These are phyloP conservation scores for Hydroisotoma schaefferi DNA, from an alignment of 2,888 invertebrate species.

Conservation along the genomic window DNA sequence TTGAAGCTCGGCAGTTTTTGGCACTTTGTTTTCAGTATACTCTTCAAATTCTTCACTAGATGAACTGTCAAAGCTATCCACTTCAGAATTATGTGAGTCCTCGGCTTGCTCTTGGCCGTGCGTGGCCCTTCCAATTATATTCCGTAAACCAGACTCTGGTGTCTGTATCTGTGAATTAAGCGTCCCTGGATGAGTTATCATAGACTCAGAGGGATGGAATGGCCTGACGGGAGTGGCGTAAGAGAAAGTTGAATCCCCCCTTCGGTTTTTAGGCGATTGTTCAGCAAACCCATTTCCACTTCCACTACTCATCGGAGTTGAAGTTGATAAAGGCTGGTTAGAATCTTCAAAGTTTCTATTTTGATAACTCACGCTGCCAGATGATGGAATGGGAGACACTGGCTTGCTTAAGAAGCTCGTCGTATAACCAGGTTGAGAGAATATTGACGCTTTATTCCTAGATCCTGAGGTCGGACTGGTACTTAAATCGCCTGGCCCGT, in stretches of 20 bases:
- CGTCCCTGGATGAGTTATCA: conserved; percentile 48
- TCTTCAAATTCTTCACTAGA: conserved; percentile 46
- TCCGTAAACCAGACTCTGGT: conserved; percentile 16
- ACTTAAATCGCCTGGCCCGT: conserved; percentile 22
- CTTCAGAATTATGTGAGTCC: conserved; percentile 23
- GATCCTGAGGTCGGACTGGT: conserved; percentile 15
- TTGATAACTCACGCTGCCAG: conserved; percentile 29
- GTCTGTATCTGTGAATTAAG: conserved; percentile 29
- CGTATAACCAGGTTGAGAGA: conserved; percentile 47
- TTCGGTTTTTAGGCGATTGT: background rate
- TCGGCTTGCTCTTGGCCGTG: conserved; percentile 16
- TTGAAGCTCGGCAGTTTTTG: conserved; percentile 41
- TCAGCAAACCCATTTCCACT: conserved; percentile 3
- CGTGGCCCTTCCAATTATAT: background rate
- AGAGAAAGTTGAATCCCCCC: conserved; percentile 23
- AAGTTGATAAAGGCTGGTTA: conserved; percentile 40
- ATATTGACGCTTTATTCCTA: conserved; percentile 36
- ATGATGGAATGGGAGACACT: conserved; percentile 26
- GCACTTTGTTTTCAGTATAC: conserved; percentile 48
- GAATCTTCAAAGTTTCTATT: conserved; percentile 33
- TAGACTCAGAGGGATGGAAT: conserved; percentile 40
- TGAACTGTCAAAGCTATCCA: conserved; percentile 40
- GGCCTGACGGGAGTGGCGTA: conserved; percentile 37
- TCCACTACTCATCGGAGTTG: conserved; percentile 35
- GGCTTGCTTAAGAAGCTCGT: conserved; percentile 47